Evolutionary conservation across 2,797 vertebrate species (phyloP).

Genomic region (Amblyraja radiata): DNA sequence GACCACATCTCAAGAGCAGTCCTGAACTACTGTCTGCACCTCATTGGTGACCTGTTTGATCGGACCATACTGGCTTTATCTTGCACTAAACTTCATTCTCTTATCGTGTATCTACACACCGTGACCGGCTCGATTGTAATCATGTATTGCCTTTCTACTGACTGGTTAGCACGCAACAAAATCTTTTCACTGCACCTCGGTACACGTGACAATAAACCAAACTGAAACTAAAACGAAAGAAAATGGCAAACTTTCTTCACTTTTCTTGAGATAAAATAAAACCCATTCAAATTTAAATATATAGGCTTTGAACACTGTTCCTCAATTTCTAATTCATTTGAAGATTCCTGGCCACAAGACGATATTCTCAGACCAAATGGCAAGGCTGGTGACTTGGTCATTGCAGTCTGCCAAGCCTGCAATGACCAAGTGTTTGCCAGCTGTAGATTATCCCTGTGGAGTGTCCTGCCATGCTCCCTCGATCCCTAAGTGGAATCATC

Average conservation of each 20-base stretch:
- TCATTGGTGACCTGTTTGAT: too few species aligned
- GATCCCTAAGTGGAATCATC: constrained; percentile 10
- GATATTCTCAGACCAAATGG: background rate
- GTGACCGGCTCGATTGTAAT: too few species aligned
- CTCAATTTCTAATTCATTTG: background rate
- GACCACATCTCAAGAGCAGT: too few species aligned
- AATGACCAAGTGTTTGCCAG: background rate
- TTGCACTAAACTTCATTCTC: too few species aligned
- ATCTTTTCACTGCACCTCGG: too few species aligned
- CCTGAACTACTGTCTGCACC: too few species aligned
- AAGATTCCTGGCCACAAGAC: background rate
- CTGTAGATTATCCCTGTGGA: background rate
- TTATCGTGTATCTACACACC: too few species aligned
- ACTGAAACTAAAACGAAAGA: too few species aligned
- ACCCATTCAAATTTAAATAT: background rate
- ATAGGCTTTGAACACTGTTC: background rate
- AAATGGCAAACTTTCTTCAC: background rate
- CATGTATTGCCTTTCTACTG: too few species aligned
- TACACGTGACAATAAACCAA: too few species aligned
- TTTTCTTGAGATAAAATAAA: background rate
- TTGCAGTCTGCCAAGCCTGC: background rate
- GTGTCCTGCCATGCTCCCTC: background rate
- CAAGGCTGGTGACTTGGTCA: background rate
- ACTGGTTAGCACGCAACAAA: too few species aligned
- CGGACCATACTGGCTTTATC: too few species aligned